Conservation (phyloP, 2,888 invertebrate genomes). For the Cephalotes varians region DNA sequence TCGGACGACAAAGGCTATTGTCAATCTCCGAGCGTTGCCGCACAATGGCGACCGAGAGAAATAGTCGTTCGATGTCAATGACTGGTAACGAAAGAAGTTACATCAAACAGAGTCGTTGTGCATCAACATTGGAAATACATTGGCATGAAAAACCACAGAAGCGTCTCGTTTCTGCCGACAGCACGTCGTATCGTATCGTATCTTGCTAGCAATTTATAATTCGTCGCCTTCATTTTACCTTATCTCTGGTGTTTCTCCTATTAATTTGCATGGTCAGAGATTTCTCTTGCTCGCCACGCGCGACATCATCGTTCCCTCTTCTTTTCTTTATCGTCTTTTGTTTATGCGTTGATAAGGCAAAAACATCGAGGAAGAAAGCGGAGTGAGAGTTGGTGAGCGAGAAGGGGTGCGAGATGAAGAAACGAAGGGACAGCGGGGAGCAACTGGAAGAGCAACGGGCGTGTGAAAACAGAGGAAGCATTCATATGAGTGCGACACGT, state of each 20-base stretch:
- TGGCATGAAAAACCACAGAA: background rate
- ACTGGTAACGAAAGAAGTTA: conserved; percentile 46
- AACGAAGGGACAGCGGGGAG: background rate
- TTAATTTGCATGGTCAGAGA: conserved; percentile 28
- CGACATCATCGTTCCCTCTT: conserved; percentile 10
- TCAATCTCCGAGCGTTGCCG: conserved; percentile 34
- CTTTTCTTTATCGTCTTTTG: conserved; percentile 23
- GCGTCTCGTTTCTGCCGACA: background rate
- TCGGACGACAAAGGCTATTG: conserved; percentile 68
- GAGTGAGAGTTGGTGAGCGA: conserved; percentile 10
- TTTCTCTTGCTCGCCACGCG: conserved; percentile 23
- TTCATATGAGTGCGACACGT: conserved; percentile 70
- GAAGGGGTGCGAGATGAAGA: conserved; percentile 34
- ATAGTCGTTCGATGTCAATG: conserved; percentile 59
- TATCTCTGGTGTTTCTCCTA: background rate
- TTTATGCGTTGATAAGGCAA: conserved; percentile 23
- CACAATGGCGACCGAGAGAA: conserved; percentile 60
- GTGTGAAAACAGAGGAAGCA: conserved; percentile 56
- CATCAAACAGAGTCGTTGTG: conserved; percentile 37
- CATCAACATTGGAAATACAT: conserved; percentile 22
- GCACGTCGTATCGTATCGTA: conserved; percentile 2
- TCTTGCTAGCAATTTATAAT: conserved; percentile 42
- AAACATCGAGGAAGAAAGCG: conserved; percentile 45
- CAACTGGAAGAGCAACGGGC: conserved; percentile 1
- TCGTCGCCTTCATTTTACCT: background rate